Conservation (phyloP, 2,888 invertebrate species). For the Plagodis pulveraria region DNA sequence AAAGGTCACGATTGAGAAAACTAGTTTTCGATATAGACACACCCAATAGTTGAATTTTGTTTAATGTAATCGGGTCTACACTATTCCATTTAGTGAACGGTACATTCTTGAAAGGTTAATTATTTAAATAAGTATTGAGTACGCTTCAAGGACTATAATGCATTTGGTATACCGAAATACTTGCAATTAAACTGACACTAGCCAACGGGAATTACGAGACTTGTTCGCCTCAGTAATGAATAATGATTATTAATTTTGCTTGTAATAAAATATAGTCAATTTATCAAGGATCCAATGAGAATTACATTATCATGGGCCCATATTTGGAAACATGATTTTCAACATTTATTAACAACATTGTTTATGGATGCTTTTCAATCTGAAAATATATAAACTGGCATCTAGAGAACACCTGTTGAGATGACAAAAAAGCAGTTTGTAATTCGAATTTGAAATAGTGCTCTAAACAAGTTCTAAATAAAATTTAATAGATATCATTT, state of each 20-base stretch:
- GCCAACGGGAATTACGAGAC: conserved; percentile 21
- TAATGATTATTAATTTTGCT: conserved; percentile 27
- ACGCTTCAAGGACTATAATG: conserved; percentile 31
- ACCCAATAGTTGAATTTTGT: conserved; percentile 46
- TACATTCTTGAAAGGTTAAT: conserved; percentile 36
- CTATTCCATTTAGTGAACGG: conserved; percentile 40
- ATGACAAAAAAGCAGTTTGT: conserved; percentile 28
- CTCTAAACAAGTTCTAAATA: conserved; percentile 32
- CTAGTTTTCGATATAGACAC: conserved; percentile 57
- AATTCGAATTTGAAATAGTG: conserved; percentile 27
- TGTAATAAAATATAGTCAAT: conserved; percentile 22
- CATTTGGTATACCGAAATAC: conserved; percentile 29
- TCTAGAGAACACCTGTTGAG: conserved; percentile 44
- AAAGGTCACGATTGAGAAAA: conserved; percentile 60
- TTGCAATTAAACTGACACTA: conserved; percentile 26
- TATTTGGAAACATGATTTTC: conserved; percentile 12
- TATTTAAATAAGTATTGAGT: conserved; percentile 30
- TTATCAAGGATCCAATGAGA: conserved; percentile 28
- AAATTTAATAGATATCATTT: conserved; percentile 25
- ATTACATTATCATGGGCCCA: conserved; percentile 27
- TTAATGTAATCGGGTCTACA: conserved; percentile 36
- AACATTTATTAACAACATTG: conserved; percentile 25
- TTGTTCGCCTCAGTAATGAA: conserved; percentile 17
- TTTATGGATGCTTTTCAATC: conserved; percentile 29
- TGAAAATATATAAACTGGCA: conserved; percentile 27